phyloP scores from a whole-genome alignment of 2,888 invertebrate species.

The Parnassius smintheus region DNA sequence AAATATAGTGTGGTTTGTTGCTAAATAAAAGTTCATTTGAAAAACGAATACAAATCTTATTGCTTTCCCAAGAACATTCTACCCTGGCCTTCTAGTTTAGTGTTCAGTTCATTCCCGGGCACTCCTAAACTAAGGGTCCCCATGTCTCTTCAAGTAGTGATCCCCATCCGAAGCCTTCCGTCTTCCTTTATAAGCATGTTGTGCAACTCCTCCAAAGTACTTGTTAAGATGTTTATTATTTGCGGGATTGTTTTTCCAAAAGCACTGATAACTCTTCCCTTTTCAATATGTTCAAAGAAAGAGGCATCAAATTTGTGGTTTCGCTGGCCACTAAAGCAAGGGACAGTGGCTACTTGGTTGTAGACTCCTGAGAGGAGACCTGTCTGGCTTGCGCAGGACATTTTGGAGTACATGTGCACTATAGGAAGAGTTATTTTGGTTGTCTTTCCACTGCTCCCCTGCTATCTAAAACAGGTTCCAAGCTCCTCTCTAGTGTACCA shows the following conservation, averaged over 20 bases:
- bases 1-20: too few relatives aligned
- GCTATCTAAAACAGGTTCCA: constrained; percentile 26
- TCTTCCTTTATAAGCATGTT: background rate
- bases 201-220: constrained; percentile 8
- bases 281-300: constrained; percentile 25
- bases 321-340: constrained; percentile 27
- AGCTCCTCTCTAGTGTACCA: constrained; percentile 33
- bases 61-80: too few relatives aligned
- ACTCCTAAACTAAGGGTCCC: background rate
- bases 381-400: constrained; percentile 30
- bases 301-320: constrained; percentile 27
- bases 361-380: constrained; percentile 31
- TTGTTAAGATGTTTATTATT: constrained; percentile 12
- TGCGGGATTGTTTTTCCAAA: constrained; percentile 13
- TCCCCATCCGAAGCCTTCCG: constrained; percentile 8
- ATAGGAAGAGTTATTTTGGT: constrained; percentile 21
- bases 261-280: constrained; percentile 1
- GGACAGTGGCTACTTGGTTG: constrained; percentile 30
- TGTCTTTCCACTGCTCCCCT: background rate
- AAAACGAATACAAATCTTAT: too few relatives aligned
- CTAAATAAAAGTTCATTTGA: too few relatives aligned
- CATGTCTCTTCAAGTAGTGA: constrained; percentile 12
- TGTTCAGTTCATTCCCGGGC: too few relatives aligned
- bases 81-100: too few relatives aligned
- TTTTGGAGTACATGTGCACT: constrained; percentile 30